phyloP scores from a whole-genome alignment of 2,113 vertebrate species.

The Crotalus horridus region DNA sequence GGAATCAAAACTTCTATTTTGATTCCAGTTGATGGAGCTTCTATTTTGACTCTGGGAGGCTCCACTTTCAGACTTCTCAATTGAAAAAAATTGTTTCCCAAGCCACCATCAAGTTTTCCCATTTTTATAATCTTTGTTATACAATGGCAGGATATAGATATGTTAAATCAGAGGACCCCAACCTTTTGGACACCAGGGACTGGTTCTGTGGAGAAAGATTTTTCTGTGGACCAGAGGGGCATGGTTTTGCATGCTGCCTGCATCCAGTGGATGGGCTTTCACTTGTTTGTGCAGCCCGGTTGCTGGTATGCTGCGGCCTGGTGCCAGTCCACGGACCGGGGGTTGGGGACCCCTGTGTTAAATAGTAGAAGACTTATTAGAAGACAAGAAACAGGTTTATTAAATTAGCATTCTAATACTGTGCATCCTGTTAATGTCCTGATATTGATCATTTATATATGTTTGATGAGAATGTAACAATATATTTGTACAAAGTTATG shows the following conservation, averaged over 20 bases:
- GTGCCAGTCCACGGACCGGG: too few species aligned
- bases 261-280: too few species aligned
- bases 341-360: conserved; percentile 17
- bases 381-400: conserved; percentile 49
- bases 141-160: conserved; percentile 47
- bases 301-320: too few species aligned
- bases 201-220: too few species aligned
- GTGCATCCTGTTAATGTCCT: conserved; percentile 6
- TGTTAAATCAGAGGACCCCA: conserved; percentile 39
- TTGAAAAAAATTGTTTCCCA: neutral
- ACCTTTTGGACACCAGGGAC: too few species aligned
- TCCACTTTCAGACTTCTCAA: neutral
- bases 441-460: neutral
- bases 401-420: conserved; percentile 58
- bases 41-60: neutral
- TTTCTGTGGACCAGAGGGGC: too few species aligned
- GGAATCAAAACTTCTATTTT: neutral
- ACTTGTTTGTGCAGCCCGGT: too few species aligned
- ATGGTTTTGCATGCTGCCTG: too few species aligned
- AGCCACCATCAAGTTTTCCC: neutral
- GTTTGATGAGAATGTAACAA: conserved; percentile 19
- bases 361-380: conserved; percentile 55
- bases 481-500: conserved; percentile 36
- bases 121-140: conserved; percentile 25
- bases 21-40: neutral